These are phyloP conservation scores for Latrodectus elegans DNA, from an alignment of 2,888 invertebrate species.

Conservation along the genomic window DNA sequence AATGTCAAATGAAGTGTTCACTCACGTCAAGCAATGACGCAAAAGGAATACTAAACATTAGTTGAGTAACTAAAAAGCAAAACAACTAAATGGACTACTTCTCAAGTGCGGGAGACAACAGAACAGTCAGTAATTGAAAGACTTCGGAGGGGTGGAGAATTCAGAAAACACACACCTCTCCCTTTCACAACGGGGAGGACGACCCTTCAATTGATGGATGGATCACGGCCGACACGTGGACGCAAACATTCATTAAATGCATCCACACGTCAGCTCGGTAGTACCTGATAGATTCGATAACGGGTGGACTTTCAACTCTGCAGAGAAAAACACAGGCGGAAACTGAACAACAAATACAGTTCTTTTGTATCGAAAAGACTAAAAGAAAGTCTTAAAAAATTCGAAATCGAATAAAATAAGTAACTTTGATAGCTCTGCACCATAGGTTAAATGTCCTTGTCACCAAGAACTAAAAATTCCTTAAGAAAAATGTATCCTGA, in stretches of 20 bases:
- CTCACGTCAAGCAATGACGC: not conserved
- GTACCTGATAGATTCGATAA: conserved; percentile 42
- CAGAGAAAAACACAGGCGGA: too few relatives aligned
- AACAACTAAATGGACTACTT: not conserved
- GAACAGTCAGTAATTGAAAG: conserved; percentile 60
- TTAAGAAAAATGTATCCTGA: too few relatives aligned
- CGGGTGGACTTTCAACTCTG: too few relatives aligned
- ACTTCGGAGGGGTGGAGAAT: conserved; percentile 18
- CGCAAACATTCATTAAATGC: conserved; percentile 68
- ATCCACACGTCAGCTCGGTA: conserved; percentile 20
- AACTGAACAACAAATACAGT: too few relatives aligned
- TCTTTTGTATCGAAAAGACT: too few relatives aligned
- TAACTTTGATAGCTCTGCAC: too few relatives aligned
- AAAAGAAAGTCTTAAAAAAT: too few relatives aligned
- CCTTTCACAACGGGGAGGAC: conserved; percentile 25
- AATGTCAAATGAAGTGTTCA: not conserved
- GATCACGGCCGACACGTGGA: conserved; percentile 34
- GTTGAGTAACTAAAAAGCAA: not conserved
- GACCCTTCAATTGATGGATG: conserved; percentile 42
- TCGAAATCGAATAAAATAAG: too few relatives aligned
- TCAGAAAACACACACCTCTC: conserved; percentile 44
- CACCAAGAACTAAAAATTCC: too few relatives aligned
- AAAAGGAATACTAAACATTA: not conserved
- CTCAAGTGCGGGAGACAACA: not conserved
- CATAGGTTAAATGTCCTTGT: too few relatives aligned